Evolutionary conservation across 2,113 vertebrate species (phyloP), one percentile per base, ranked within the genome.

Genomic region (Morone saxatilis): DNA sequence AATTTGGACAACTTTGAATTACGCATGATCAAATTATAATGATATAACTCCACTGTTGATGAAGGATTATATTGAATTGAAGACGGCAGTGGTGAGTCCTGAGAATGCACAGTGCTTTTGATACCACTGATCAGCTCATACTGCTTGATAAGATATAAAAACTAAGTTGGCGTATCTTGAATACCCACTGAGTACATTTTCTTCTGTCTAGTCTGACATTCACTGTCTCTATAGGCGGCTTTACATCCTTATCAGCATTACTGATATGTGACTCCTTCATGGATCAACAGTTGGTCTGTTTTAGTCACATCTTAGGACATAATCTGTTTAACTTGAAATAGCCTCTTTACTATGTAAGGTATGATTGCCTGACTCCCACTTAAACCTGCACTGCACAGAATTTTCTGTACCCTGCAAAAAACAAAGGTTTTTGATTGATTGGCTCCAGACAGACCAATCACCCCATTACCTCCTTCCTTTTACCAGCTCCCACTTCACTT

Each of bases 221-320:
- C 38, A 65, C 20, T 78, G 66, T 48, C 13, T 62, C 56, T 48
- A 4, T 3, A n/a, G 31, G 22, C 66, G 14, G 10, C n/a, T 48
- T 54, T 20, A 61, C 5, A n/a, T 40, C 43, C 11, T 59, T 36
- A 63, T 63, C 61, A 50, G 60, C 2, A 16, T 65, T 36, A 25
- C 25, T 67, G 53, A 71, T 71, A 62, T 1, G 13, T 12, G 40
- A 17, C 41, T 68, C 50, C 5, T 54, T 75, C 45, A 66, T 2
- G 45, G 17, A 70, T 75, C 41, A 75, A 41, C 61, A 68, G 16
- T 41, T 14, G 43, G n/a, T 75, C 62, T 0, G 3, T 71, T 74
- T 54, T 17, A 22, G 36, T 61, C 1, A 50, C 67, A 20, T 41
- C 7, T 14, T 17, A 11, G 5, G n/a, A 13, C 0, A 0, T 45